Percentiles rank a stretch among this genome's conserved stretches.
These are phyloP conservation scores for Serinus canaria DNA, from an alignment of 2,113 vertebrate genomes.

Conservation along the genomic window DNA sequence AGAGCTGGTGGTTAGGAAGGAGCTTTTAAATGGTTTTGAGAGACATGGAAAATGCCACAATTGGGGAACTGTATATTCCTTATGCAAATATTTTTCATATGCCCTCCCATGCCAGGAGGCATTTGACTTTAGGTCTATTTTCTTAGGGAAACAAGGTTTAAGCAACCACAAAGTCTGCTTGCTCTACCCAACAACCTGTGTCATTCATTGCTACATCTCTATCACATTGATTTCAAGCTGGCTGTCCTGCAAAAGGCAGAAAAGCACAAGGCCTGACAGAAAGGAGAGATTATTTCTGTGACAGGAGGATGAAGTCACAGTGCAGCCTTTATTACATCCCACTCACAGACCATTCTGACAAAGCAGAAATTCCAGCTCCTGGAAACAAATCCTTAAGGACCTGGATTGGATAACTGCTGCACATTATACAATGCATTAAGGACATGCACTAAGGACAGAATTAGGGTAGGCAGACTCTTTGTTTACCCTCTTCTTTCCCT, in stretches of 20 bases:
- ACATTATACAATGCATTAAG: fast-evolving
- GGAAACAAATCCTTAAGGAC: not conserved
- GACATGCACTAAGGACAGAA: not conserved
- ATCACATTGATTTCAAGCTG: not conserved
- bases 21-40: not conserved
- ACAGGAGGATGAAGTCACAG: not conserved
- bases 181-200: not conserved
- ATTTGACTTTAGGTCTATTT: slow-evolving; percentile 1
- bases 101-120: not conserved
- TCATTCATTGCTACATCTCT: not conserved
- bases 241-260: not conserved
- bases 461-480: not conserved
- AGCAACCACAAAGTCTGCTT: not conserved
- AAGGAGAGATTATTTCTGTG: not conserved
- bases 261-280: not conserved
- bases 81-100: not conserved
- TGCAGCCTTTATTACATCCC: not conserved
- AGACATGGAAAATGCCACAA: slow-evolving; percentile 17
- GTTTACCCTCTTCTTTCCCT: not conserved
- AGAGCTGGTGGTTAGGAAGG: not conserved
- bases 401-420: not conserved
- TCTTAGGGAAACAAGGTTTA: not conserved
- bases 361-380: not conserved
- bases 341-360: not conserved
- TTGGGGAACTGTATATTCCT: not conserved